Percentiles rank a stretch among this genome's conserved stretches.
Conservation (phyloP, 2,888 invertebrate genomes). For the Eulithis testata region DNA sequence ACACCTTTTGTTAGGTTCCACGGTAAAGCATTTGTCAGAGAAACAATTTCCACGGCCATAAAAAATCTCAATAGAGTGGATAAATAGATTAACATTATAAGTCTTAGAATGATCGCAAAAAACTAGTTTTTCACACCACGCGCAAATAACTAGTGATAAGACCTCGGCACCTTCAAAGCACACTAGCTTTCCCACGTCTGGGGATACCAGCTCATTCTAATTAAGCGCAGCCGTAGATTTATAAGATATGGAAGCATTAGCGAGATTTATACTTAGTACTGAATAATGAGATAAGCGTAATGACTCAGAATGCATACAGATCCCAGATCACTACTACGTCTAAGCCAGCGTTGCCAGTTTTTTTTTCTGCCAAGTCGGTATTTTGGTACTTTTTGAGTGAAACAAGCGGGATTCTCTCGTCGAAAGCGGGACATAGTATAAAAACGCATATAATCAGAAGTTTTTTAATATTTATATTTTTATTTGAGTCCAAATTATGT, state of each 20-base stretch:
- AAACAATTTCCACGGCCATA: background rate
- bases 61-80: background rate
- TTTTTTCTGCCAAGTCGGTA: too few relatives aligned
- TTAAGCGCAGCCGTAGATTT: slow-evolving; percentile 78
- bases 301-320: slow-evolving; percentile 47
- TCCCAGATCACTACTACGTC: background rate
- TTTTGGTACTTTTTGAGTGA: too few relatives aligned
- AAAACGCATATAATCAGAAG: too few relatives aligned
- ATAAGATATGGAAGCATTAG: slow-evolving; percentile 82
- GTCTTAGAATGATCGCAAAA: slow-evolving; percentile 1
- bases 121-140: slow-evolving; percentile 14
- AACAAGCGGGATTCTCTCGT: too few relatives aligned
- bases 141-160: slow-evolving; percentile 25
- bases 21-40: too few relatives aligned
- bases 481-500: too few relatives aligned
- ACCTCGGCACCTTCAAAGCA: slow-evolving; percentile 45
- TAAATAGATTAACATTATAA: background rate
- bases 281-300: slow-evolving; percentile 80
- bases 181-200: slow-evolving; percentile 38
- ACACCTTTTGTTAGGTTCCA: too few relatives aligned
- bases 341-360: too few relatives aligned
- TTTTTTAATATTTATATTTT: too few relatives aligned
- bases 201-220: slow-evolving; percentile 67
- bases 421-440: too few relatives aligned
- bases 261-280: slow-evolving; percentile 77